A percentile compares a stretch with the other conserved stretches of the same genome.
Evolutionary conservation across 1,140 invertebrate genomes (phyloP).

Genomic region (Leptinotarsa texana): DNA sequence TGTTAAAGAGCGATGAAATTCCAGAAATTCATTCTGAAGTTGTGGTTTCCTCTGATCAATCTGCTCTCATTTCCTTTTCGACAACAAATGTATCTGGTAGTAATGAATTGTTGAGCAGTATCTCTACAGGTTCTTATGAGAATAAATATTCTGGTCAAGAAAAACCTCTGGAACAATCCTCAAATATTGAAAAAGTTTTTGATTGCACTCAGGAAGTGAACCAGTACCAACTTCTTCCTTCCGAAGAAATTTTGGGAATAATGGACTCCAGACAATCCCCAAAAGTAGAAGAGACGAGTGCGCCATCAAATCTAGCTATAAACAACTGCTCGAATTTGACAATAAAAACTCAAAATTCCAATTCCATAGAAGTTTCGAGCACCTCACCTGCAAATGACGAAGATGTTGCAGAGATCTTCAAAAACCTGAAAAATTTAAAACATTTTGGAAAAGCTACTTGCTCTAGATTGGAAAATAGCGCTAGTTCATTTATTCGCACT

Average conservation of each 20-base stretch:
- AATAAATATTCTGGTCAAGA: not conserved
- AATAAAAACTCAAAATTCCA: too few relatives aligned
- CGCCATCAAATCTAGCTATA: too few relatives aligned
- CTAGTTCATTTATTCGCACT: not conserved
- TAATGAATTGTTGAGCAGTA: not conserved
- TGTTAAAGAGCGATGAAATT: not conserved
- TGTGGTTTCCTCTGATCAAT: not conserved
- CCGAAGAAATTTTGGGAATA: not conserved
- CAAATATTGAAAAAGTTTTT: not conserved
- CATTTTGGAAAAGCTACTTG: not conserved
- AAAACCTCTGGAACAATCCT: not conserved
- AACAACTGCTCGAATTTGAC: too few relatives aligned
- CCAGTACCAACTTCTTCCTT: not conserved
- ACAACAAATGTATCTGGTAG: not conserved
- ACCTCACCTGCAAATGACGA: not conserved
- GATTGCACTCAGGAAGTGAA: not conserved
- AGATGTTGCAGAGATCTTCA: not conserved
- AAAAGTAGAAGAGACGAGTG: not conserved
- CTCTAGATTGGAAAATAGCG: not conserved
- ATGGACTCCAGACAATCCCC: not conserved
- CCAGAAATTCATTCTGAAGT: conserved; percentile 6
- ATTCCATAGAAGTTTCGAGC: too few relatives aligned
- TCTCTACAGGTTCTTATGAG: not conserved
- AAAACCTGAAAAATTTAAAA: not conserved
- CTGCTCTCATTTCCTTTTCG: not conserved